phyloP scores from a whole-genome alignment of 2,888 invertebrate species.

The Mythimna ferrago region DNA sequence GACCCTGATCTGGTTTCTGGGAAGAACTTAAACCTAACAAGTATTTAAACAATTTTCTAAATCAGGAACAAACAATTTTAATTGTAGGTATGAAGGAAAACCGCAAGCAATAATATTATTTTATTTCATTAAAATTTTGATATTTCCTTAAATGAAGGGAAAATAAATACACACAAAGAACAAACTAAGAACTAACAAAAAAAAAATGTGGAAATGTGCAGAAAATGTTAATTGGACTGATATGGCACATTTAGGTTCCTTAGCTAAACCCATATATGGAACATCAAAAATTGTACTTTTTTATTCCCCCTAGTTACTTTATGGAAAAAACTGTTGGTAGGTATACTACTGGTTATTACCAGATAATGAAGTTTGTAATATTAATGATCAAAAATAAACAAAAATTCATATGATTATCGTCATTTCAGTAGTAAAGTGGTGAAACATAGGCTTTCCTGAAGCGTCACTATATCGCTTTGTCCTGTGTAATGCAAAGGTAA shows the following conservation, averaged over 20 bases:
- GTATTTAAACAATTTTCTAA: background rate
- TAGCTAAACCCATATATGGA: background rate
- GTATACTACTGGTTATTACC: background rate
- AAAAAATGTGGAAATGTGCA: background rate
- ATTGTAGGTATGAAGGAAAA: conserved; percentile 8
- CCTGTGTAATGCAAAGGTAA: too few species aligned
- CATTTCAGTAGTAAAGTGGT: background rate
- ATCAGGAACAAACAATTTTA: conserved; percentile 3
- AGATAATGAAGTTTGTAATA: background rate
- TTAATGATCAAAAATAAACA: background rate
- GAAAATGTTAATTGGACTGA: background rate
- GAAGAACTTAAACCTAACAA: conserved; percentile 3
- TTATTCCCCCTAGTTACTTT: background rate
- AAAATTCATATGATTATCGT: background rate
- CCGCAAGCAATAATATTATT: conserved; percentile 10
- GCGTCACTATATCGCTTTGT: too few species aligned
- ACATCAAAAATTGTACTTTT: background rate
- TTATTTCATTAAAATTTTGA: background rate
- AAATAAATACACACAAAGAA: background rate
- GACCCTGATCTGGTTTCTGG: conserved; percentile 14
- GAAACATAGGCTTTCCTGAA: background rate
- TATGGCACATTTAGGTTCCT: background rate
- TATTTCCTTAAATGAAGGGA: background rate
- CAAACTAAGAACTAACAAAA: background rate
- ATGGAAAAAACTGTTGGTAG: background rate